Conservation (phyloP, 2,888 invertebrate species). For the Lepetodrilus schrolli region DNA sequence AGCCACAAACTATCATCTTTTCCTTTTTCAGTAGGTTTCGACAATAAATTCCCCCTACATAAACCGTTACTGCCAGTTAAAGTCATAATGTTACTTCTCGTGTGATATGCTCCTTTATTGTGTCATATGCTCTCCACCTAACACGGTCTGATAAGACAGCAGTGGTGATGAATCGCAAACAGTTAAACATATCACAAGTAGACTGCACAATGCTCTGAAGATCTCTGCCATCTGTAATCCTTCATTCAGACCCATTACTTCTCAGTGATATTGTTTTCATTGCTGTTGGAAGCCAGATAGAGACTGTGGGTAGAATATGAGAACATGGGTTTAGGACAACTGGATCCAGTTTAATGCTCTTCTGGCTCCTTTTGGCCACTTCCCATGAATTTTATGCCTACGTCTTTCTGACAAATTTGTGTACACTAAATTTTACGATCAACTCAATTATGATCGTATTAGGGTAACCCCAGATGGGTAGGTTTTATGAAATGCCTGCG, state of each 20-base stretch:
- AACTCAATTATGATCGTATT: constrained; percentile 30
- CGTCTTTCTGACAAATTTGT: not conserved
- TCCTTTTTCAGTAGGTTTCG: too few species aligned
- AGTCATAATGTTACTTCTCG: too few species aligned
- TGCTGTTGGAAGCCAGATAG: not conserved
- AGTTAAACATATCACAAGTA: not conserved
- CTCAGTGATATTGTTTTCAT: not conserved
- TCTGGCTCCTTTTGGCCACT: not conserved
- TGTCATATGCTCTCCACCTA: too few species aligned
- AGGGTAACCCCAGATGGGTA: constrained; percentile 17
- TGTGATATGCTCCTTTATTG: too few species aligned
- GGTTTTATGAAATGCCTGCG: not conserved
- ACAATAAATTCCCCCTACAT: too few species aligned
- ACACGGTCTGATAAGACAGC: too few species aligned
- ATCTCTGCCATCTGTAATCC: not conserved
- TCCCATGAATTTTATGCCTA: not conserved
- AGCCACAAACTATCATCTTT: too few species aligned
- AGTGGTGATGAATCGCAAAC: not conserved
- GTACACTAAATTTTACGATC: constrained; percentile 27
- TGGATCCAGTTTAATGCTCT: not conserved
- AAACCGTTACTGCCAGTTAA: too few species aligned
- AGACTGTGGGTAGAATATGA: not conserved
- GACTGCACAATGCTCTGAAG: not conserved
- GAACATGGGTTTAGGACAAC: not conserved
- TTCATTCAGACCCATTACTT: not conserved